phyloP scores from a whole-genome alignment of 2,113 vertebrate species.

The Corythornis madagascariensis region DNA sequence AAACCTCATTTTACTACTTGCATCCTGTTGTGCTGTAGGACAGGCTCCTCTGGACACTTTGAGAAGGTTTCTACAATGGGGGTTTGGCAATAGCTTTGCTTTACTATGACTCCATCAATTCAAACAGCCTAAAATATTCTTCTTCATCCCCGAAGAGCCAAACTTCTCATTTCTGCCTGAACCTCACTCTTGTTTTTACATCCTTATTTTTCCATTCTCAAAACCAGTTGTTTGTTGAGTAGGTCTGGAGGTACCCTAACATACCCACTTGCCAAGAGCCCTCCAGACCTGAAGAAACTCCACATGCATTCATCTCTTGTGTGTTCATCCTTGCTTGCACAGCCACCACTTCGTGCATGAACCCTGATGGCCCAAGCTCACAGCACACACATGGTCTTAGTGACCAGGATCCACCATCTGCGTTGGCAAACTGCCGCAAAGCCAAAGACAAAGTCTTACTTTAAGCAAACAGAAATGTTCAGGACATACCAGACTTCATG shows the following conservation, averaged over 20 bases:
- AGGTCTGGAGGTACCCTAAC: not conserved
- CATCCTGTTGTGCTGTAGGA: not conserved
- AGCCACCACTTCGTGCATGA: not conserved
- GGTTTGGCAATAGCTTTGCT: not conserved
- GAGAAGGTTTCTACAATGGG: not conserved
- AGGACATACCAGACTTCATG: conserved; percentile 38
- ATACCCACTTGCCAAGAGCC: not conserved
- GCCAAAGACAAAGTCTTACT: not conserved
- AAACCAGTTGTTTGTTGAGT: not conserved
- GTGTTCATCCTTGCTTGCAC: not conserved
- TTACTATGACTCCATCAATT: accelerated
- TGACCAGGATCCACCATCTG: conserved; percentile 12
- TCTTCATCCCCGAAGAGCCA: not conserved
- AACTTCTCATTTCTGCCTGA: not conserved
- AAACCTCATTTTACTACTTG: not conserved
- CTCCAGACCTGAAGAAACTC: not conserved
- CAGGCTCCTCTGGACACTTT: not conserved
- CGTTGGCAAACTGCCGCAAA: not conserved
- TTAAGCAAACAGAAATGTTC: conserved; percentile 52
- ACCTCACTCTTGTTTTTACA: not conserved
- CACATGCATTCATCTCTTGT: not conserved
- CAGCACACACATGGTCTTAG: not conserved
- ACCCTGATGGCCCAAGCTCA: not conserved
- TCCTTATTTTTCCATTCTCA: not conserved
- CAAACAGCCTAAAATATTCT: not conserved